Evolutionary conservation across 2,888 invertebrate genomes (phyloP), one percentile per base, ranked within the genome.

Genomic region (Sabatieria punctata): DNA sequence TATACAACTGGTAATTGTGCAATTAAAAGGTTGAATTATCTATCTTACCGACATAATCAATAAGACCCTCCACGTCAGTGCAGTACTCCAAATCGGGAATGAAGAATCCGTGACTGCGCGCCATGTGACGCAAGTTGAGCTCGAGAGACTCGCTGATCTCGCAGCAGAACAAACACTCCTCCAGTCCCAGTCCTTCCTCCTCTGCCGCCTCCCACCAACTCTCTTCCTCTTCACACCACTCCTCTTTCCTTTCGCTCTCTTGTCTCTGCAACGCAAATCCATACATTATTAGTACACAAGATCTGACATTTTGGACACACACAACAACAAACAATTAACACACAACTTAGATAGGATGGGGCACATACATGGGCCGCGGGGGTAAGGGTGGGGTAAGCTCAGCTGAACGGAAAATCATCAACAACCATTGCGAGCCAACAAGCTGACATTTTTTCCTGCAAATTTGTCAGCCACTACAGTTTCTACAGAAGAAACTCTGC

Each of bases 21-120:
- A n/a, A n/a, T n/a, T n/a, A n/a, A n/a, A n/a, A n/a, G n/a, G n/a
- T n/a, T n/a, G n/a, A n/a, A n/a, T n/a, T n/a, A n/a, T 55, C 33
- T n/a, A 26, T 51, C 55, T 43, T 54, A 69, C 73, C 74, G 51
- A 97, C 73, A 70, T 91, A 91, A 43, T 76, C 72, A 4, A 97
- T 70, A 3, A 97, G 71, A 1, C 85, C 88, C 65, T 79, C 78
- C 13, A 91, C 67, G 68, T 95, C 82, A 21, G 72, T 69, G 61
- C 91, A 80, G 67, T 78, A 95, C 60, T 95, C 89, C 24, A 81
- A 72, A 69, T 97, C 93, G 1, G 95, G 93, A 57, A 97, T 77
- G 64, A 89, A 91, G 71, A 97, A 97, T 22, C 88, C 85, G 73
- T 97, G 97, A 8, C 70, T 74, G 41, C 75, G 66, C 0, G 81